Evolutionary conservation across 2,113 vertebrate genomes (phyloP).

Genomic region (Mormyrus lacerda): DNA sequence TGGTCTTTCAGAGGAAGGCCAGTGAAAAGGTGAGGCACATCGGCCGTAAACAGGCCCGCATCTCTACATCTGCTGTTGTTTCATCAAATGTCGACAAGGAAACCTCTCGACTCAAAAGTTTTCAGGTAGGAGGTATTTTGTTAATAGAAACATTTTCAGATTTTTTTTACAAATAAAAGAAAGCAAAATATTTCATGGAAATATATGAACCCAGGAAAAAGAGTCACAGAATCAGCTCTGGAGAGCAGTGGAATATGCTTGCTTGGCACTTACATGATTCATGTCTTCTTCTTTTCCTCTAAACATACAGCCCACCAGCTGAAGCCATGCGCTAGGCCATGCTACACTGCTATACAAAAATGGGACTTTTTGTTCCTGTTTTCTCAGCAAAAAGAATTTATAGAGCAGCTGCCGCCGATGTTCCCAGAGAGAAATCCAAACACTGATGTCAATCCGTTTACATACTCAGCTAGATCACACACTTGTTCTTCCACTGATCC

Average conservation of each 20-base stretch:
- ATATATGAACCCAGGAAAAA: neutral
- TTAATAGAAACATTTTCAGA: neutral
- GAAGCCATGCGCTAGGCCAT: conserved; percentile 48
- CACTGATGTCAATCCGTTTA: conserved; percentile 65
- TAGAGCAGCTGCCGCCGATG: conserved; percentile 66
- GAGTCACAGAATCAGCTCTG: neutral
- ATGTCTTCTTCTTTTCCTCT: neutral
- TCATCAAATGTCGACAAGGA: neutral
- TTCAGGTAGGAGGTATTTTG: neutral
- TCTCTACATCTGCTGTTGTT: neutral
- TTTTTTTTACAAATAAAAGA: neutral
- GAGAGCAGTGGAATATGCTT: neutral
- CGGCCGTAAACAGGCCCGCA: neutral
- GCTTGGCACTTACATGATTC: neutral
- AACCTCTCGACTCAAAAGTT: neutral
- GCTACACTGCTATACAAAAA: conserved; percentile 64
- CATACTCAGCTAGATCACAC: conserved; percentile 49
- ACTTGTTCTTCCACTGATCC: conserved; percentile 50
- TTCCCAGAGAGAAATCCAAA: conserved; percentile 63
- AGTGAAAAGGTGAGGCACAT: neutral
- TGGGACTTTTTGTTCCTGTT: conserved; percentile 58
- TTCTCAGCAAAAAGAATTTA: conserved; percentile 60
- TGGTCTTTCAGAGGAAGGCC: neutral
- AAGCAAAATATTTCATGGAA: neutral
- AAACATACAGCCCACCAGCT: conserved; percentile 37